These are phyloP conservation scores for Actias luna DNA, from an alignment of 2,888 invertebrate species.

Conservation along the genomic window DNA sequence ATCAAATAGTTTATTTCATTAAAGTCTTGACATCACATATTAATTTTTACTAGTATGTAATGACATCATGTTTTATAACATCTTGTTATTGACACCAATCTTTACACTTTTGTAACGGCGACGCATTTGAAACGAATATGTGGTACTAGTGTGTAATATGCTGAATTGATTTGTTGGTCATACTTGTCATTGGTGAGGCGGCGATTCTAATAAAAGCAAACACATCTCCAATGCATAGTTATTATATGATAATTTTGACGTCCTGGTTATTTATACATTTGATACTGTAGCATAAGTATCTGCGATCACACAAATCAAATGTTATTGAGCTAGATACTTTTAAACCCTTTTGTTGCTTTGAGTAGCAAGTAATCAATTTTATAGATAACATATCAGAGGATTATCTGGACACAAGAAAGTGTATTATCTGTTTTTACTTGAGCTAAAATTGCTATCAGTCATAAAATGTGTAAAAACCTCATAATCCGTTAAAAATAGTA, in stretches of 20 bases:
- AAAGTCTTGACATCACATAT: not conserved
- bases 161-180: conserved; percentile 45
- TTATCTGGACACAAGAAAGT: not conserved
- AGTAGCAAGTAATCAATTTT: not conserved
- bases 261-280: not conserved
- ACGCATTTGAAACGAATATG: conserved; percentile 24
- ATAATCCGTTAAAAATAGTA: not conserved
- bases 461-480: not conserved
- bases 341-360: not conserved
- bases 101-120: conserved; percentile 13
- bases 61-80: conserved; percentile 14
- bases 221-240: not conserved
- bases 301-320: not conserved
- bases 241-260: not conserved
- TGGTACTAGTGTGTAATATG: conserved; percentile 39
- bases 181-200: conserved; percentile 24
- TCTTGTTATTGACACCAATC: conserved; percentile 14
- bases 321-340: not conserved
- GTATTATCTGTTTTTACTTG: not conserved
- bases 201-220: conserved; percentile 6
- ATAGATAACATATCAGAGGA: not conserved
- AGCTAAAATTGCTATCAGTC: not conserved
- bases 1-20: not conserved
- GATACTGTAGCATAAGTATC: not conserved
- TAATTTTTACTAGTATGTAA: not conserved